These are phyloP conservation scores for Nothocercus nigrocapillus DNA, from an alignment of 2,113 vertebrate species.

Conservation along the genomic window DNA sequence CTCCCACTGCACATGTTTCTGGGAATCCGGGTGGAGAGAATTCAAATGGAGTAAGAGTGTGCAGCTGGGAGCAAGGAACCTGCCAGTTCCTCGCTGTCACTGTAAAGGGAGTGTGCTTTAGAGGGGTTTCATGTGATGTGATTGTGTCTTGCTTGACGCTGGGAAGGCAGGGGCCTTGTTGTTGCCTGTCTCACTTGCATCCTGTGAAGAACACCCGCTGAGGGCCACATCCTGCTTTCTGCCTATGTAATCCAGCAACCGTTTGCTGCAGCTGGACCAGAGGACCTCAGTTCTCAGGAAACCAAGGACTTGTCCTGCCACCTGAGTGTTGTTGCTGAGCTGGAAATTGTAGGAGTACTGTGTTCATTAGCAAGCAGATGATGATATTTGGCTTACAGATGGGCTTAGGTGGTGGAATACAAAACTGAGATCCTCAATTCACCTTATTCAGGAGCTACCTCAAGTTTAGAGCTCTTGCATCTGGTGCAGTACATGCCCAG, in stretches of 20 bases:
- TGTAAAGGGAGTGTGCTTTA: not conserved
- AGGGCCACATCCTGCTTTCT: not conserved
- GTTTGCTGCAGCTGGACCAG: not conserved
- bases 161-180: not conserved
- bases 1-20: not conserved
- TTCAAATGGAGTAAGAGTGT: not conserved
- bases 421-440: not conserved
- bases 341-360: not conserved
- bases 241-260: not conserved
- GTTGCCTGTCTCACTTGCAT: not conserved
- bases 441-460: not conserved
- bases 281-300: not conserved
- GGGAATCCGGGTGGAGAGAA: not conserved
- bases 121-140: not conserved
- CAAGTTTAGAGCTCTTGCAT: not conserved
- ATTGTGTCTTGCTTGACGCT: not conserved
- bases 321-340: not conserved
- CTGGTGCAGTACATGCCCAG: not conserved
- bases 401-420: not conserved
- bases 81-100: not conserved
- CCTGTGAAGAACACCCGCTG: accelerated
- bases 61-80: slow-evolving; percentile 7
- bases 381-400: no score
- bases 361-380: not conserved
- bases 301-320: not conserved